Evolutionary conservation across 2,113 vertebrate genomes (phyloP), one percentile per base, ranked within the genome.

Genomic region (Steatornis caripensis): DNA sequence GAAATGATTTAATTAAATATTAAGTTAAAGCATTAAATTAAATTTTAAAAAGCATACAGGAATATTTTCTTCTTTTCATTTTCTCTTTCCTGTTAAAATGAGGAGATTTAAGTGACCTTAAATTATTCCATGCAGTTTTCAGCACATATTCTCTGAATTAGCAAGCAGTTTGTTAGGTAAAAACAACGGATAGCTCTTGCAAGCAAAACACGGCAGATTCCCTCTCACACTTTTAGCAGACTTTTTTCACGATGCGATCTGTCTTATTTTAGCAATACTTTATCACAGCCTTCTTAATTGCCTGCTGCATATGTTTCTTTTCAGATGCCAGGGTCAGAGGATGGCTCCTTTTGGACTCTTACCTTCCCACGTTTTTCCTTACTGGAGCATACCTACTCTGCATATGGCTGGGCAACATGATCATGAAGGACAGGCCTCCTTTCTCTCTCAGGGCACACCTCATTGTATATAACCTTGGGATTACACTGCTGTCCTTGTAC

Each of bases 331-430:
- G 99, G 79, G 98, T 99, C 90, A 98, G 98, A 98, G 99, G 99
- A 91, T 99, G 99, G 99, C 95, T 99, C 79, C 95, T 99, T 97
- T 86, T 99, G 98, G 99, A 99, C 92, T 99, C 99, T 51, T 99
- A 98, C 94, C 98, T 99, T 87, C 99, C 99, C 55, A 99, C 99
- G 0, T 97, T 99, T 92, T 94, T 94, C 61, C 98, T 99, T 26
- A 99, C 99, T 51, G 88, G 98, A 70, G 70, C 95, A 2, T 99
- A 99, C 91, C 96, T 99, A 68, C 96, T 99, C 62, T 97, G 96
- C 64, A 98, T 99, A 96, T 98, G 98, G 97, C 95, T 99, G 96
- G 99, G 99, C 75, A 98, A 97, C 93, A 98, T 95, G 41, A 98
- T 98, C 51, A 99, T 99, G 99, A 99, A 96, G 96, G 96, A 98